Percentiles rank a stretch among this genome's conserved stretches.
Evolutionary conservation across 2,113 vertebrate genomes (phyloP).

Genomic region (Elaphurus davidianus): DNA sequence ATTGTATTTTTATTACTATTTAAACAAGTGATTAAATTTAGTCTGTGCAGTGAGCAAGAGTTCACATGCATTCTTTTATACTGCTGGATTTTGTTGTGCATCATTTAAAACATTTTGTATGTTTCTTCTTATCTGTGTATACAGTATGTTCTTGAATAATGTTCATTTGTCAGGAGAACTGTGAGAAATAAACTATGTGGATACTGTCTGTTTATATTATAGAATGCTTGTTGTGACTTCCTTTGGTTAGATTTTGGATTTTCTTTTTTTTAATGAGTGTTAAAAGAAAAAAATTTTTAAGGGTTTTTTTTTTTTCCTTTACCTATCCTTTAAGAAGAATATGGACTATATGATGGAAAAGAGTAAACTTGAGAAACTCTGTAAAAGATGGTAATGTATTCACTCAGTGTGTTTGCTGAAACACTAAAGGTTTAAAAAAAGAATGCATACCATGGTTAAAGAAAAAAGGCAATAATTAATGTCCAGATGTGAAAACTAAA

Average conservation of each 20-base stretch:
- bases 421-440: neutral
- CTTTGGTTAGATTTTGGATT: constrained; percentile 75
- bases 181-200: constrained; percentile 99
- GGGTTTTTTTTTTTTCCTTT: neutral
- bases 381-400: neutral
- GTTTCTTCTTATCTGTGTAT: constrained; percentile 97
- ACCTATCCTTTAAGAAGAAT: neutral
- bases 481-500: neutral
- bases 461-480: neutral
- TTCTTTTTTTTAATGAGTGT: constrained; percentile 34
- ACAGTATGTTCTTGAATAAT: constrained; percentile 99
- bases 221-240: constrained; percentile 84
- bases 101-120: constrained; percentile 99
- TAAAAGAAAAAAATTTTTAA: constrained; percentile 38
- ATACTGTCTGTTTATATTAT: constrained; percentile 94
- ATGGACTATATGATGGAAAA: neutral
- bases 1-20: constrained; percentile 99
- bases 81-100: constrained; percentile 98
- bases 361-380: neutral
- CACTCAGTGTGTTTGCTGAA: neutral
- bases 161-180: constrained; percentile 98
- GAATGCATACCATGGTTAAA: neutral
- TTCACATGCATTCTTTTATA: constrained; percentile 95
- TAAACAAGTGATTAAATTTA: constrained; percentile 93
- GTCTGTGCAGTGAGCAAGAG: constrained; percentile 88